Percentiles rank a stretch among this genome's conserved stretches.
phyloP scores from a whole-genome alignment of 2,888 invertebrate species.

The Ormyrus thymus region DNA sequence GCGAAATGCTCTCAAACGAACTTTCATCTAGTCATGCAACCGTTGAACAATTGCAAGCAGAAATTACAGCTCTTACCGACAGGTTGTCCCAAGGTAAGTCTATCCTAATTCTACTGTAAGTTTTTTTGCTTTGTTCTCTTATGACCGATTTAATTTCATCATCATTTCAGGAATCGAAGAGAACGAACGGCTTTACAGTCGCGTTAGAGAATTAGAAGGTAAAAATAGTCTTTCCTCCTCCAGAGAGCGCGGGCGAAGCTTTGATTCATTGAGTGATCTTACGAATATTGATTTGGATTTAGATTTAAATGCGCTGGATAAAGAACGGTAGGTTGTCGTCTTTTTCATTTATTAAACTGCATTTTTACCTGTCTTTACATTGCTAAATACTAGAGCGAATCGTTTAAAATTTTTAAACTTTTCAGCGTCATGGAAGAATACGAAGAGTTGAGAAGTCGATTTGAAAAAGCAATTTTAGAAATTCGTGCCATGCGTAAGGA shows the following conservation, averaged over 20 bases:
- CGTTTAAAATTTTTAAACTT: background rate
- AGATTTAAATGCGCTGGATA: conserved; percentile 84
- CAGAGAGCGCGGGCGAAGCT: conserved; percentile 80
- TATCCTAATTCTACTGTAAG: too few species aligned
- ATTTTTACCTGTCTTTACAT: background rate
- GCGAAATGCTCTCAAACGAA: conserved; percentile 81
- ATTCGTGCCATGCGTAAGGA: conserved; percentile 89
- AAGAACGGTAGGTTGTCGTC: conserved; percentile 75
- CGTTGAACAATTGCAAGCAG: conserved; percentile 82
- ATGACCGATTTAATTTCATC: background rate
- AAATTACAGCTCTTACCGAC: conserved; percentile 82
- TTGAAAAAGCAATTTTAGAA: conserved; percentile 89
- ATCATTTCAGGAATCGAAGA: conserved; percentile 80
- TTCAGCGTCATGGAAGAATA: conserved; percentile 86
- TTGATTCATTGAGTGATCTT: conserved; percentile 88
- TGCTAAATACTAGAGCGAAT: too few species aligned
- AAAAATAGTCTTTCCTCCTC: conserved; percentile 77
- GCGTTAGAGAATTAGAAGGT: conserved; percentile 84
- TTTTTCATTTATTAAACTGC: background rate
- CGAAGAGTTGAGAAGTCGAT: conserved; percentile 84
- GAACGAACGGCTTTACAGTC: conserved; percentile 84
- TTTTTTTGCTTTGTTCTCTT: background rate
- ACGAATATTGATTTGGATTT: conserved; percentile 87
- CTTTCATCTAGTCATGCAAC: conserved; percentile 81
- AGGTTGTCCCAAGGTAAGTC: conserved; percentile 78